Conservation (phyloP, 2,888 invertebrate species). For the Merodon equestris region DNA sequence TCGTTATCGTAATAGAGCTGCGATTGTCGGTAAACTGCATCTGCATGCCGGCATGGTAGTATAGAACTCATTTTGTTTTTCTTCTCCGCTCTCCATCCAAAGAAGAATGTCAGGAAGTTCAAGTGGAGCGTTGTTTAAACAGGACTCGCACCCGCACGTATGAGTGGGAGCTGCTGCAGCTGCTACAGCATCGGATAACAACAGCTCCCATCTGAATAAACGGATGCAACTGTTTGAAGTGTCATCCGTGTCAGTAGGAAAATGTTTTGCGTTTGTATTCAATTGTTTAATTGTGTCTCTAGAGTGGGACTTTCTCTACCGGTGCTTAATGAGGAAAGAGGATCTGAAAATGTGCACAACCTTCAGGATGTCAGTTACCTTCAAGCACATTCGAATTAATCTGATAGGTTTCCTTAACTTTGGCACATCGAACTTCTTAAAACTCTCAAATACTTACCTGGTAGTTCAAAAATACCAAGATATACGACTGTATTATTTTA, state of each 20-base stretch:
- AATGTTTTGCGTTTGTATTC: conserved; percentile 51
- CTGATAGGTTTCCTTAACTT: too few relatives aligned
- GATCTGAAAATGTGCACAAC: too few relatives aligned
- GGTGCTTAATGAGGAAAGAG: too few relatives aligned
- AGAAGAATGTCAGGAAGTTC: conserved; percentile 47
- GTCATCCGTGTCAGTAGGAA: conserved; percentile 33
- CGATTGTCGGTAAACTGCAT: background rate
- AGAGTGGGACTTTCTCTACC: too few relatives aligned
- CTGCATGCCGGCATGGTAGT: conserved; percentile 25
- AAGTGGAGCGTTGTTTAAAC: conserved; percentile 59
- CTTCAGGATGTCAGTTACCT: too few relatives aligned
- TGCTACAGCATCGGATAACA: conserved; percentile 49
- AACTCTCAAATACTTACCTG: too few relatives aligned
- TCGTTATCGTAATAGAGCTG: conserved; percentile 5
- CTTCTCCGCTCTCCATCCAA: conserved; percentile 15
- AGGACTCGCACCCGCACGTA: conserved; percentile 54
- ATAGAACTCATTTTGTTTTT: conserved; percentile 32
- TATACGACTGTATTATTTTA: too few relatives aligned
- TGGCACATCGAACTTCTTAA: too few relatives aligned
- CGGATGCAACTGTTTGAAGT: conserved; percentile 41
- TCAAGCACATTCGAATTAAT: too few relatives aligned
- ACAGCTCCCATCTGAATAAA: conserved; percentile 45
- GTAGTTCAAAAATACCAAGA: too few relatives aligned
- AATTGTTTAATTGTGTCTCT: conserved; percentile 48
- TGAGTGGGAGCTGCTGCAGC: conserved; percentile 34